Evolutionary conservation across 2,113 vertebrate genomes (phyloP), one percentile per base, ranked within the genome.

Genomic region (Malurus melanocephalus): DNA sequence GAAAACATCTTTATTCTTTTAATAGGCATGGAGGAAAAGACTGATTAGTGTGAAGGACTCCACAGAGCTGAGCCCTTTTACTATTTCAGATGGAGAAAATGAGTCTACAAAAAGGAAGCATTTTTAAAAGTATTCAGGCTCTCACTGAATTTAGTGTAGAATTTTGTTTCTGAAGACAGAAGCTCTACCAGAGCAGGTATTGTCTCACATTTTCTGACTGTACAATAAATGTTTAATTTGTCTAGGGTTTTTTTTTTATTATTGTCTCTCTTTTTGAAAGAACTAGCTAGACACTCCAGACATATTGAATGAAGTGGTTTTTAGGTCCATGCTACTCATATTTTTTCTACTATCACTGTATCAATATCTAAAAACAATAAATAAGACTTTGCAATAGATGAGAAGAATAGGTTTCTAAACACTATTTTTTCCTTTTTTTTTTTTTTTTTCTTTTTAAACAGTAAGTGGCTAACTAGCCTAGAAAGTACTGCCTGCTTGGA

Each of bases 1-100:
- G 85, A 92, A 94, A 96, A 91, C 65, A 90, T 64, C 76, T 85
- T 93, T 72, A 86, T 79, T 81, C 85, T 85, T 96, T 91, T 86
- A 95, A 94, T 84, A 95, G 55, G 19, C 73, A 73, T 8, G 7
- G 64, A 93, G 56, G 67, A 65, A 88, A 90, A 85, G 48, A 72
- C 26, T 52, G 49, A 49, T 74, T 92, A 85, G n/a, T 77, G 76
- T 16, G 26, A 57, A 46, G 57, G 33, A 28, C 72, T 88, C 33
- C 27, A 22, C n/a, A 13, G 14, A 59, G 21, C 35, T 52, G 35
- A 87, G n/a, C 40, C 52, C 24, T 85, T 84, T 52, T 68, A 56
- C 38, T 51, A 11, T 73, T 85, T 92, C 49, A 69, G 43, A 38
- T 74, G 43, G 53, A 83, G 53, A 11, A 90, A 80, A 88, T n/a